Percentiles rank a stretch among this genome's conserved stretches.
Conservation (phyloP, 2,888 invertebrate species). For the Hypselothyrea guttata region DNA sequence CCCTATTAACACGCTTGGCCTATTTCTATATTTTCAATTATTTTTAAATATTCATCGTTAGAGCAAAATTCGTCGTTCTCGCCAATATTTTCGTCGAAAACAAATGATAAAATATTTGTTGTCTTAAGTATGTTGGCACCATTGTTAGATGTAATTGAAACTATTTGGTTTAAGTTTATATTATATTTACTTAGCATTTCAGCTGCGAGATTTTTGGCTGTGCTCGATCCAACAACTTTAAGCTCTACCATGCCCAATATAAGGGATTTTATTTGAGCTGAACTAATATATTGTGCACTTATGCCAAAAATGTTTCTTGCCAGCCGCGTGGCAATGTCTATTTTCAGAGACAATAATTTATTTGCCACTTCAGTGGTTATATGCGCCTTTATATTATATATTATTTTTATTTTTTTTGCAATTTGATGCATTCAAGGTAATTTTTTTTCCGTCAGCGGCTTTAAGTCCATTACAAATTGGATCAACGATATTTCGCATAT, state of each 20-base stretch:
- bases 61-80: conserved; percentile 5
- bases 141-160: conserved; percentile 35
- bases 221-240: conserved; percentile 24
- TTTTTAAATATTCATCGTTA: conserved; percentile 21
- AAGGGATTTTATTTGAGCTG: conserved; percentile 21
- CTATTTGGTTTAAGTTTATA: conserved; percentile 30
- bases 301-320: conserved; percentile 25
- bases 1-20: conserved; percentile 8
- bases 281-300: conserved; percentile 33
- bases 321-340: conserved; percentile 23
- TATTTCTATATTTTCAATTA: conserved; percentile 17
- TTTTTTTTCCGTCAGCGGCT: too few relatives aligned
- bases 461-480: conserved; percentile 27
- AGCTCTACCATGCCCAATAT: conserved; percentile 33
- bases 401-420: conserved; percentile 30
- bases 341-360: conserved; percentile 25
- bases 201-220: conserved; percentile 18
- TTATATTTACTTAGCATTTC: conserved; percentile 29
- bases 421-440: conserved; percentile 6
- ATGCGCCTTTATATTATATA: conserved; percentile 1
- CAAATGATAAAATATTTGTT: conserved; percentile 23
- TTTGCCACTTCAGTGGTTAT: conserved; percentile 19
- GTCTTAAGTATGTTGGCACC: conserved; percentile 33
- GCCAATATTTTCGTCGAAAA: conserved; percentile 4
- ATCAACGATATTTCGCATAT: conserved; percentile 25